These are phyloP conservation scores for Oscheius sp. DNA, from an alignment of 2,888 invertebrate genomes.

Conservation along the genomic window DNA sequence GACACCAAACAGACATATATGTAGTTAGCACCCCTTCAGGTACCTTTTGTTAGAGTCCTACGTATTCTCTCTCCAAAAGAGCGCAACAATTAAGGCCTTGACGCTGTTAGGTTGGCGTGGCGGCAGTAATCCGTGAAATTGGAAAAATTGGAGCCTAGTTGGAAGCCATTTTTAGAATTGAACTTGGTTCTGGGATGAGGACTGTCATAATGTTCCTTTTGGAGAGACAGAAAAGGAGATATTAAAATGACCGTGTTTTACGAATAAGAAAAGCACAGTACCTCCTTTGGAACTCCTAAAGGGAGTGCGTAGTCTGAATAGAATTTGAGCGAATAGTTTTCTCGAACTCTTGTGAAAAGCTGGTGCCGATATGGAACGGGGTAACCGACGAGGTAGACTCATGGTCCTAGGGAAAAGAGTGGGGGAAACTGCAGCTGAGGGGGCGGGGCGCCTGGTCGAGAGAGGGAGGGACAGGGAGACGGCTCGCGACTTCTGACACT, in stretches of 20 bases:
- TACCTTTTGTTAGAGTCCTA: too few relatives aligned
- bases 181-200: neutral
- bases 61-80: neutral
- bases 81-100: slow-evolving; percentile 18
- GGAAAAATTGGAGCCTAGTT: slow-evolving; percentile 26
- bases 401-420: neutral
- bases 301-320: slow-evolving; percentile 25
- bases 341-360: slow-evolving; percentile 49
- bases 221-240: neutral
- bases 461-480: slow-evolving; percentile 6
- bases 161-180: neutral
- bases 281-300: slow-evolving; percentile 3
- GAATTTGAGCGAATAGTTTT: slow-evolving; percentile 22
- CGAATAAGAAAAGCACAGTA: neutral
- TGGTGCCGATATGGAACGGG: slow-evolving; percentile 52
- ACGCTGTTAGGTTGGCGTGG: slow-evolving; percentile 11
- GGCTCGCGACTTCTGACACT: slow-evolving; percentile 16
- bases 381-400: slow-evolving; percentile 41
- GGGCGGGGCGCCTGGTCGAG: slow-evolving; percentile 11
- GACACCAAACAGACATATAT: too few relatives aligned
- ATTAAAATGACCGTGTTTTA: too few relatives aligned
- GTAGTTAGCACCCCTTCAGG: too few relatives aligned
- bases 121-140: slow-evolving; percentile 36
- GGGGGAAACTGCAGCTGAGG: neutral
- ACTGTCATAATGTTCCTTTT: neutral